Conservation (phyloP, 2,113 vertebrate genomes). For the Podiceps cristatus region DNA sequence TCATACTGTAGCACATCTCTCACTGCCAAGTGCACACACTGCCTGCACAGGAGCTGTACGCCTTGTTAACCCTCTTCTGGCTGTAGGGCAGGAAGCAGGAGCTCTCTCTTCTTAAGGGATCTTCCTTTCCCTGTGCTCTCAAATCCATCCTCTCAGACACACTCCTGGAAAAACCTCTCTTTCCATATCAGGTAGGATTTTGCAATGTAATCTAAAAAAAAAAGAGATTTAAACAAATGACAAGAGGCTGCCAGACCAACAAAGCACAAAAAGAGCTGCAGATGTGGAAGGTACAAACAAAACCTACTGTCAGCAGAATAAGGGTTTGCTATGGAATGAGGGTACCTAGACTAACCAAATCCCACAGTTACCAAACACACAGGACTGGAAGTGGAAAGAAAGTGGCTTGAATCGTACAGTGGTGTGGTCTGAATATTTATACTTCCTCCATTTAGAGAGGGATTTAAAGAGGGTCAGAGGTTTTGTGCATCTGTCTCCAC, state of each 20-base stretch:
- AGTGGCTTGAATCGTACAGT: neutral
- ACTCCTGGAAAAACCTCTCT: neutral
- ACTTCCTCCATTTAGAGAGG: neutral
- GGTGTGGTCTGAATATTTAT: rapidly evolving
- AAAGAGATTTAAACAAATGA: neutral
- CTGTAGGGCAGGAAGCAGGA: neutral
- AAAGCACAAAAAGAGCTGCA: rapidly evolving
- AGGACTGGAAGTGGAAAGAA: neutral
- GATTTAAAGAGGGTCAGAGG: neutral
- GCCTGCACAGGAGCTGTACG: neutral
- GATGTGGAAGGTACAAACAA: neutral
- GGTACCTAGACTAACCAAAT: neutral
- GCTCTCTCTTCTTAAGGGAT: neutral
- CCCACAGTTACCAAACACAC: neutral
- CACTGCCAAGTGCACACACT: neutral
- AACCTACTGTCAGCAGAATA: neutral
- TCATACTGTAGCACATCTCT: neutral
- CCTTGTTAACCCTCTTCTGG: constrained; percentile 44
- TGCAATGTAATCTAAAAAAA: neutral
- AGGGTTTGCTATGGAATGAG: neutral
- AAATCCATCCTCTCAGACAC: neutral
- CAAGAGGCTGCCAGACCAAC: neutral
- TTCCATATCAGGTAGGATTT: neutral
- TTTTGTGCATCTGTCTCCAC: neutral
- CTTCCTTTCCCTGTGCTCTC: neutral